Conservation (phyloP, 2,888 invertebrate genomes). For the Hartigia nigra region DNA sequence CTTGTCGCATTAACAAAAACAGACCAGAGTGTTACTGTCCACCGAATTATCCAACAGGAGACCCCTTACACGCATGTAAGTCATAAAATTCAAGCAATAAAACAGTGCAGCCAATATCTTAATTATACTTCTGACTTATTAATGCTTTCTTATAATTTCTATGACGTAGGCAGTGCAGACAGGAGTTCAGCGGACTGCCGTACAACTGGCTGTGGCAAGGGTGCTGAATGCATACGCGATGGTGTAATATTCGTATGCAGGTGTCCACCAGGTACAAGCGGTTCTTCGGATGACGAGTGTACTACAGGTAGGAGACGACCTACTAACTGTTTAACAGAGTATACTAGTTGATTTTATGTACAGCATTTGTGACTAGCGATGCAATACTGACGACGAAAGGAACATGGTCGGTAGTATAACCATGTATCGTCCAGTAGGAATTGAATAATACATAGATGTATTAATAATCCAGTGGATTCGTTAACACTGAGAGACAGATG, state of each 20-base stretch:
- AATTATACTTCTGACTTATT: neutral
- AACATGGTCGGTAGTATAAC: constrained; percentile 61
- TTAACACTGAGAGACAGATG: constrained; percentile 66
- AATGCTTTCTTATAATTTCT: neutral
- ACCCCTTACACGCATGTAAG: constrained; percentile 89
- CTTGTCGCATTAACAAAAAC: constrained; percentile 76
- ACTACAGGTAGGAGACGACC: constrained; percentile 69
- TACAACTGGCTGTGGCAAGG: constrained; percentile 84
- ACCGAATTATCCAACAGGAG: constrained; percentile 82
- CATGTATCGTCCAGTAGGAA: constrained; percentile 59
- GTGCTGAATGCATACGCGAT: constrained; percentile 88
- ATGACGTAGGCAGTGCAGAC: constrained; percentile 50
- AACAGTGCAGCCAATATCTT: neutral
- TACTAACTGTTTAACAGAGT: constrained; percentile 54
- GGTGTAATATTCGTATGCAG: constrained; percentile 86
- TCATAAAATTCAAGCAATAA: constrained; percentile 36
- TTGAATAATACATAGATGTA: constrained; percentile 51
- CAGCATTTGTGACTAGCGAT: constrained; percentile 63
- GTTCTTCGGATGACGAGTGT: constrained; percentile 79
- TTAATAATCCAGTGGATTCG: constrained; percentile 54
- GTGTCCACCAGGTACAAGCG: constrained; percentile 80
- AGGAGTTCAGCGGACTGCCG: constrained; percentile 76
- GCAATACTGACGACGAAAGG: constrained; percentile 53
- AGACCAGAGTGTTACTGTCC: constrained; percentile 88
- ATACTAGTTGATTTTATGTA: constrained; percentile 55